phyloP scores from a whole-genome alignment of 2,113 vertebrate genomes.

The Peromyscus leucopus region DNA sequence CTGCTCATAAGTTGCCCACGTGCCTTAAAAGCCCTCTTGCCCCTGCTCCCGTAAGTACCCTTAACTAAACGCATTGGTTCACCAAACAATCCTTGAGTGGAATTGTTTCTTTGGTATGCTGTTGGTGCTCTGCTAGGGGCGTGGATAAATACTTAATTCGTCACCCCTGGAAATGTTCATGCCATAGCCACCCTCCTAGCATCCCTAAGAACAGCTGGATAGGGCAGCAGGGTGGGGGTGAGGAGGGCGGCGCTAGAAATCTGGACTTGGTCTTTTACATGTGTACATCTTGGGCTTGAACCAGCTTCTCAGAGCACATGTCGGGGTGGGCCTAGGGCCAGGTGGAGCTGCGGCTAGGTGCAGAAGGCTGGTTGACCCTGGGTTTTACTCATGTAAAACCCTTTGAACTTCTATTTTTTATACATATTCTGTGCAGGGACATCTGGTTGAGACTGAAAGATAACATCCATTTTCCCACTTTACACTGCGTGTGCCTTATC shows the following conservation, averaged over 20 bases:
- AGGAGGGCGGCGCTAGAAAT: neutral
- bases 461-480: neutral
- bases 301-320: neutral
- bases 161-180: neutral
- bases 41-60: neutral
- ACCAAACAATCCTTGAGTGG: neutral
- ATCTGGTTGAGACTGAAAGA: neutral
- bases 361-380: neutral
- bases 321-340: neutral
- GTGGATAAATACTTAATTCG: neutral
- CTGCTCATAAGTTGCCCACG: neutral
- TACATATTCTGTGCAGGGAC: neutral
- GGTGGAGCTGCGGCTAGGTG: neutral
- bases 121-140: neutral
- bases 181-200: neutral
- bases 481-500: neutral
- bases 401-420: neutral
- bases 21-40: neutral
- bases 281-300: neutral
- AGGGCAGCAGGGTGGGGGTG: rapidly evolving
- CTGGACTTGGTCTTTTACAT: neutral
- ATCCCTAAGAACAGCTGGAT: neutral
- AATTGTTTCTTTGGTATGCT: neutral
- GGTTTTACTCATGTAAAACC: neutral
- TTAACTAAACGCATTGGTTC: neutral